phyloP scores from a whole-genome alignment of 2,797 vertebrate genomes.

The Oryzias sinensis region DNA sequence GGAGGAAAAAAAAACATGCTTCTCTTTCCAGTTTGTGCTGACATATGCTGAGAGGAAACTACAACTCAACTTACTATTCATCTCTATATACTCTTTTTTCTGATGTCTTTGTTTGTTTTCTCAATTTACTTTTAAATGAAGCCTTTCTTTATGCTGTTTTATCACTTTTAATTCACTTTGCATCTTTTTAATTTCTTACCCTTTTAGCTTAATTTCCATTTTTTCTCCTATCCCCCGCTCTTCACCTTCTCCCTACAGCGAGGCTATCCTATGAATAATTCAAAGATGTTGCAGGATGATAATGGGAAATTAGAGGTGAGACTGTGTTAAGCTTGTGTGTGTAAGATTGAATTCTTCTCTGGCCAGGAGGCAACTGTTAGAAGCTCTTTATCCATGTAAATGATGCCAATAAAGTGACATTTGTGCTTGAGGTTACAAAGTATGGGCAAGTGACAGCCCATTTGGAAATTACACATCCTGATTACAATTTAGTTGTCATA shows the following conservation, averaged over 20 bases:
- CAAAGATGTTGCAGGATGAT: slow-evolving; percentile 59
- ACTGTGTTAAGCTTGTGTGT: slow-evolving; percentile 35
- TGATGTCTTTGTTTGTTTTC: slow-evolving; percentile 5
- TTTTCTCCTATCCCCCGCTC: slow-evolving; percentile 25
- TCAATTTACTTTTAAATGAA: slow-evolving; percentile 4
- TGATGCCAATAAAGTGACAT: slow-evolving; percentile 69
- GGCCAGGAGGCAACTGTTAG: slow-evolving; percentile 56
- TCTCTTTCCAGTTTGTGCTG: slow-evolving; percentile 36
- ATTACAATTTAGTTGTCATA: slow-evolving; percentile 49
- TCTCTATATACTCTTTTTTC: slow-evolving; percentile 9
- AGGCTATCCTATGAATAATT: slow-evolving; percentile 63
- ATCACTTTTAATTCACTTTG: slow-evolving; percentile 25
- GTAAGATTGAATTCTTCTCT: slow-evolving; percentile 52
- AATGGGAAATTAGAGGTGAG: slow-evolving; percentile 71
- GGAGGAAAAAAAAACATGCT: slow-evolving; percentile 14
- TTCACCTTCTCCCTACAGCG: slow-evolving; percentile 40
- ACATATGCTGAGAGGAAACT: slow-evolving; percentile 69
- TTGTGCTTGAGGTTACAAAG: slow-evolving; percentile 53
- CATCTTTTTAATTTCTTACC: slow-evolving; percentile 9
- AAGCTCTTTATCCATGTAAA: slow-evolving; percentile 66
- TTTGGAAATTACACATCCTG: slow-evolving; percentile 47
- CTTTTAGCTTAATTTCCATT: slow-evolving; percentile 45
- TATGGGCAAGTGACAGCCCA: slow-evolving; percentile 46
- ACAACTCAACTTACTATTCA: neutral
- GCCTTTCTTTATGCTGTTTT: slow-evolving; percentile 33